phyloP scores from a whole-genome alignment of 2,888 invertebrate species.

The Lasioglossum morio region DNA sequence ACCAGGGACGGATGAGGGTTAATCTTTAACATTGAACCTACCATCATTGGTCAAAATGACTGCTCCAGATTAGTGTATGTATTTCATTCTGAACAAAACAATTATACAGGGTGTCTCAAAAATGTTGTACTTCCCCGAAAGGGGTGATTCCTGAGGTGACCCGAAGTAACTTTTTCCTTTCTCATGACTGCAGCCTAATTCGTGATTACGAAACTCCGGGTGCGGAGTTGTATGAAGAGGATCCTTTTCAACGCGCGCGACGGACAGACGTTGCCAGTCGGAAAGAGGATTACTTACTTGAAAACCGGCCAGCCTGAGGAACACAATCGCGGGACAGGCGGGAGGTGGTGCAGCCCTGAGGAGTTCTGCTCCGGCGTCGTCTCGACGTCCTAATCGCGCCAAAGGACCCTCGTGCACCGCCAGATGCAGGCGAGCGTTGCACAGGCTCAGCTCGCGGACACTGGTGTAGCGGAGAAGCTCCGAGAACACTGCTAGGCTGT shows the following conservation, averaged over 20 bases:
- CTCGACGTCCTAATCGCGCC: conserved; percentile 81
- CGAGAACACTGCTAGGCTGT: conserved; percentile 85
- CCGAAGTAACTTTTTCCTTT: no score
- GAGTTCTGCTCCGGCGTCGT: conserved; percentile 83
- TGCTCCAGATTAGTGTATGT: no score
- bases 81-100: no score
- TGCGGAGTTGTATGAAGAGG: not conserved
- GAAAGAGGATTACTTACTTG: conserved; percentile 79
- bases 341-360: conserved; percentile 83
- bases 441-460: conserved; percentile 85
- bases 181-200: conserved; percentile 1
- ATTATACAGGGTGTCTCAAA: no score
- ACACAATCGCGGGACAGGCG: conserved; percentile 85
- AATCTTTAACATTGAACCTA: no score
- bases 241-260: conserved; percentile 8
- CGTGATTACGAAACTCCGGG: not conserved
- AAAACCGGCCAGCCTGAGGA: conserved; percentile 85
- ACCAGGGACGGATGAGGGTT: no score
- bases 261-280: not conserved
- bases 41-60: no score
- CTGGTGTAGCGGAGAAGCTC: conserved; percentile 85
- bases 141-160: no score
- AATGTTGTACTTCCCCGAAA: no score
- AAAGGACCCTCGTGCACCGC: conserved; percentile 84
- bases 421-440: conserved; percentile 86